Evolutionary conservation across 2,113 vertebrate species (phyloP), one percentile per base, ranked within the genome.

Genomic region (Centropus bengalensis): DNA sequence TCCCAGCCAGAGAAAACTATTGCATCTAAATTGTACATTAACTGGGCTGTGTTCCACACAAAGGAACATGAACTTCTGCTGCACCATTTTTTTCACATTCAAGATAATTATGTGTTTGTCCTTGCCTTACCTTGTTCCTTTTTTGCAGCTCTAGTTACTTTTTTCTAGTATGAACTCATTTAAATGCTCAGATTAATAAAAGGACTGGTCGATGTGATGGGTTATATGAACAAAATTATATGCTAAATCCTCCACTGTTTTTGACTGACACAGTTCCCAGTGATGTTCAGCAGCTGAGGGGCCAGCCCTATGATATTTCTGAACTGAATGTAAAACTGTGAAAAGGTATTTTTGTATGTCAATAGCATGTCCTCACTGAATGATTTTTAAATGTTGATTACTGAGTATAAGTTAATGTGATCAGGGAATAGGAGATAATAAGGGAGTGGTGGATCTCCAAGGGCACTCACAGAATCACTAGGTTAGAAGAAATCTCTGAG

Each of bases 11-110:
- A 91, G 60, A 95, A 95, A 97, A 95, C 82, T 75, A 93, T 78
- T 64, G 75, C 92, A 97, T 97, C 96, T 96, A 97, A 96, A 96
- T 96, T 96, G 91, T 96, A 71, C 93, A 95, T 97, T 97, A 96
- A 75, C 89, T 84, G 69, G 71, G 92, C 91, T 84, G 45, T 66
- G 78, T 95, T 93, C 77, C 94, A 94, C 75, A 91, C 49, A 95
- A 62, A 89, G 85, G 64, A 88, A 91, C 82, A 74, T 77, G 93
- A 95, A 93, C 91, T 91, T 96, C 89, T 96, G 78, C 69, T 94
- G 75, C 78, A 95, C 86, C 54, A 24, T 21, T 75, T 66, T 85
- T 83, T 73, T 71, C 78, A 92, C 86, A 77, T 88, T 86, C 33
- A 59, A 83, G 82, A 83, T 97, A 97, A 97, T 97, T 97, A 96